Conservation (phyloP, 2,888 invertebrate species). For the Caenorhabditis angaria region DNA sequence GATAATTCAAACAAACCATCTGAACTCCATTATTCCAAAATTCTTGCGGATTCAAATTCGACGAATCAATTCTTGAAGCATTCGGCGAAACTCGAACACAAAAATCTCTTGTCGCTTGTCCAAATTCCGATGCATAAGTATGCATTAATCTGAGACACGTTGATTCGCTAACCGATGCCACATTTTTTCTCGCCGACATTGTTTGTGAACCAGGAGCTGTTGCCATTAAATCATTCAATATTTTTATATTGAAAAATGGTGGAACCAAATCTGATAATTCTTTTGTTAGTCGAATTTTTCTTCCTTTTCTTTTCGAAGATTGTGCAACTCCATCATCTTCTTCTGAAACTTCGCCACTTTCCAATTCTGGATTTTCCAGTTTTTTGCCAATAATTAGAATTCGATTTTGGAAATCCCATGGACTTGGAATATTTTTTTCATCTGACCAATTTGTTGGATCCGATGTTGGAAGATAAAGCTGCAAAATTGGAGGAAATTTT, state of each 20-base stretch:
- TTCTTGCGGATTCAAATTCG: constrained; percentile 76
- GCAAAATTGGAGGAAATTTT: constrained; percentile 3
- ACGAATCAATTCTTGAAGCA: constrained; percentile 76
- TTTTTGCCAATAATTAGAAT: constrained; percentile 53
- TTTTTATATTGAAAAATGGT: constrained; percentile 71
- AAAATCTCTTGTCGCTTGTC: constrained; percentile 72
- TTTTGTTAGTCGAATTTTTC: constrained; percentile 68
- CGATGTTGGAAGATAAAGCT: constrained; percentile 40
- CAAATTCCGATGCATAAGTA: constrained; percentile 73
- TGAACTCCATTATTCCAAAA: constrained; percentile 78
- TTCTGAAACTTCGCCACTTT: constrained; percentile 75
- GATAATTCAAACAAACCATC: constrained; percentile 77
- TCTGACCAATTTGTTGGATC: constrained; percentile 63
- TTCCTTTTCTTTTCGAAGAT: constrained; percentile 19
- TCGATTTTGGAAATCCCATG: constrained; percentile 67
- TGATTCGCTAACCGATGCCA: constrained; percentile 62
- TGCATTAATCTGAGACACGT: constrained; percentile 72
- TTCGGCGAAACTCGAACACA: constrained; percentile 75
- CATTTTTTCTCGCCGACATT: constrained; percentile 49
- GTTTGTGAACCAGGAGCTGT: constrained; percentile 52
- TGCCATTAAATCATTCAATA: constrained; percentile 60
- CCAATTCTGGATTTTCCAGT: constrained; percentile 30
- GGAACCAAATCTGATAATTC: constrained; percentile 75
- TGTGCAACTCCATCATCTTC: constrained; percentile 76
- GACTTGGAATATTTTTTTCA: constrained; percentile 60